Percentiles rank a stretch among this genome's conserved stretches.
Evolutionary conservation across 2,888 invertebrate genomes (phyloP).

Genomic region (Platycheirus albimanus): DNA sequence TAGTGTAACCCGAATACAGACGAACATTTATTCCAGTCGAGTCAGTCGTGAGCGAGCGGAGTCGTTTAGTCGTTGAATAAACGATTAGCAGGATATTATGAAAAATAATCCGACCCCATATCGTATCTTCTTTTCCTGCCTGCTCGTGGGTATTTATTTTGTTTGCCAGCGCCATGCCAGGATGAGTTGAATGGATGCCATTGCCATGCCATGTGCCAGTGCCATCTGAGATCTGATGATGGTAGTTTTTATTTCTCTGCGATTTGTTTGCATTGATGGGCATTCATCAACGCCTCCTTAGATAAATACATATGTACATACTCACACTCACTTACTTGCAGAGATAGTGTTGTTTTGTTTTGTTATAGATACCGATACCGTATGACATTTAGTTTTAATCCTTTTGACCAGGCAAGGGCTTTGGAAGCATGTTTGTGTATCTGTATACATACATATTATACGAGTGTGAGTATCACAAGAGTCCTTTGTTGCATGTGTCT

Average conservation of each 20-base stretch:
- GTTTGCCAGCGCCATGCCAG: slow-evolving; percentile 2
- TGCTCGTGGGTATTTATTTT: background rate
- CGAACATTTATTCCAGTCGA: too few species aligned
- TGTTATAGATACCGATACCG: background rate
- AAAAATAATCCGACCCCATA: slow-evolving; percentile 60
- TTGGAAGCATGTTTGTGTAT: slow-evolving; percentile 6
- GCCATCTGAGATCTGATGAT: too few species aligned
- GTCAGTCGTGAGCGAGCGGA: slow-evolving; percentile 20
- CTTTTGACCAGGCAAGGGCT: slow-evolving; percentile 1
- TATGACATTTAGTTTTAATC: slow-evolving; percentile 30
- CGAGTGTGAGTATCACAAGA: too few species aligned
- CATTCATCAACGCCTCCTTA: slow-evolving; percentile 61
- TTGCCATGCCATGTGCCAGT: too few species aligned
- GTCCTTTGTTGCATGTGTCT: background rate
- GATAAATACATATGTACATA: too few species aligned
- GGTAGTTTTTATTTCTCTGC: slow-evolving; percentile 35
- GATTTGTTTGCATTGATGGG: slow-evolving; percentile 57
- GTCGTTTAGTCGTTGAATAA: slow-evolving; percentile 65
- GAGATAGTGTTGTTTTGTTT: slow-evolving; percentile 10
- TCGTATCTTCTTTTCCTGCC: background rate
- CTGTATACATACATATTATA: too few species aligned
- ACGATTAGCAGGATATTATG: slow-evolving; percentile 68
- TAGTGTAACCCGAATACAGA: slow-evolving; percentile 14
- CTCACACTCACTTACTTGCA: slow-evolving; percentile 21
- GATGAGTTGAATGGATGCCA: slow-evolving; percentile 18